phyloP scores from a whole-genome alignment of 37 sponge, comb jelly and placozoan genomes.

The Petrosia ficiformis region DNA sequence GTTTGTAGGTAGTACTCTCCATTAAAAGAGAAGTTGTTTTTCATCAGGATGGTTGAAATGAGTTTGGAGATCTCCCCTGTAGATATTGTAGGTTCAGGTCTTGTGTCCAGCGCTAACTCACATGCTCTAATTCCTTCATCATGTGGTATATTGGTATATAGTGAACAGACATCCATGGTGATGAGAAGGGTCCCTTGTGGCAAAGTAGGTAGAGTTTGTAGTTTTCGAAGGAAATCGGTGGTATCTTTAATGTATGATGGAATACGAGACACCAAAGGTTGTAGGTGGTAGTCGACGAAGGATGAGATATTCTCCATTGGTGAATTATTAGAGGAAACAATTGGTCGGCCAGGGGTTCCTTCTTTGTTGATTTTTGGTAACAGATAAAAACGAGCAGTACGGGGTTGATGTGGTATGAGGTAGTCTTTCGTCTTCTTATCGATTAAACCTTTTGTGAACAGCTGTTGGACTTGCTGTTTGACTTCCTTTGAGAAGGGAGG shows the following conservation, averaged over 20 bases:
- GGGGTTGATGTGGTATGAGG: background rate
- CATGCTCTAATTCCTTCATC: too few relatives aligned
- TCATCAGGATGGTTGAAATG: slow-evolving; percentile 2
- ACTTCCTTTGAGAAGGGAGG: background rate
- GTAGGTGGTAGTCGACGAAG: too few relatives aligned
- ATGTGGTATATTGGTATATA: too few relatives aligned
- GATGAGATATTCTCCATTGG: too few relatives aligned
- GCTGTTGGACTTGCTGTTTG: background rate
- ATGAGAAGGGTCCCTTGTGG: too few relatives aligned
- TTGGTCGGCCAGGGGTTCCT: slow-evolving; percentile 5
- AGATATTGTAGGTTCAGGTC: background rate
- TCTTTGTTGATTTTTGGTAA: slow-evolving; percentile 16
- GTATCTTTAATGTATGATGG: too few relatives aligned
- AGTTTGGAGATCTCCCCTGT: background rate
- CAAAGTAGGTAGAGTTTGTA: too few relatives aligned
- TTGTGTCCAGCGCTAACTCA: background rate
- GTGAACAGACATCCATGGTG: too few relatives aligned
- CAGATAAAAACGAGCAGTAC: background rate
- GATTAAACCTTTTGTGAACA: background rate
- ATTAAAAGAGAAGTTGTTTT: slow-evolving; percentile 28
- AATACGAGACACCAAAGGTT: too few relatives aligned
- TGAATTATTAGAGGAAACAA: background rate
- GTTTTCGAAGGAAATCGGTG: too few relatives aligned
- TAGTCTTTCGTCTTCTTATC: background rate
- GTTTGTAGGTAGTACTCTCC: slow-evolving; percentile 25